Conservation (phyloP, 2,113 vertebrate genomes). For the Microcebus murinus region DNA sequence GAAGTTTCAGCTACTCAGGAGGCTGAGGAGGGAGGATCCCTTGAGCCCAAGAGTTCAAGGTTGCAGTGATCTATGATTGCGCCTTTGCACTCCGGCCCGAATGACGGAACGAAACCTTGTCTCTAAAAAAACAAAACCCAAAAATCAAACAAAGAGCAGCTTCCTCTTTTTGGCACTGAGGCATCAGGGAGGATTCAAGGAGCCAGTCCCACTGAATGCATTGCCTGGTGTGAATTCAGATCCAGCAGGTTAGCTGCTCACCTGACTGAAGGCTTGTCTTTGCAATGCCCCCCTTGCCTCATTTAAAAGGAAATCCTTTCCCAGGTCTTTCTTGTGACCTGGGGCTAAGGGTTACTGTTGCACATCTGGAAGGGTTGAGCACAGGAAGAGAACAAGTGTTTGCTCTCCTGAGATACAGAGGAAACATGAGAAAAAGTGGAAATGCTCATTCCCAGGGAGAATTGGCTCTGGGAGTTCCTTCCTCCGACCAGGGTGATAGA, state of each 20-base stretch:
- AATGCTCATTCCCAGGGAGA: background rate
- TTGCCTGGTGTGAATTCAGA: no score
- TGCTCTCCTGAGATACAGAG: background rate
- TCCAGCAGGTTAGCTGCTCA: background rate
- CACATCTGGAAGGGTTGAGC: background rate
- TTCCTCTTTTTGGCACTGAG: background rate
- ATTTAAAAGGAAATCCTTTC: background rate
- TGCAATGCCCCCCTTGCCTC: background rate
- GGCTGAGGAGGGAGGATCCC: no score
- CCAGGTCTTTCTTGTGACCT: background rate
- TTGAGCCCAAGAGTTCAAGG: background rate
- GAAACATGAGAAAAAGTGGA: background rate
- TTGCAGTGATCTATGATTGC: background rate
- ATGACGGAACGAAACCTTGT: background rate
- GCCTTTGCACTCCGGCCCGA: background rate
- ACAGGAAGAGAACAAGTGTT: background rate
- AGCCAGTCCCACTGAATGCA: background rate
- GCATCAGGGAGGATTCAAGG: rapidly evolving
- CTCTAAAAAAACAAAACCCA: background rate
- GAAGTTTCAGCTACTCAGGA: background rate
- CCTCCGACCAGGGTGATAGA: background rate
- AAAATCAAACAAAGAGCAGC: background rate
- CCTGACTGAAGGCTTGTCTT: background rate
- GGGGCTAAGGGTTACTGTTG: background rate
- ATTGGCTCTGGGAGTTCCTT: background rate